Conservation (phyloP, 2,113 vertebrate species). For the Pachycephala philippinensis region DNA sequence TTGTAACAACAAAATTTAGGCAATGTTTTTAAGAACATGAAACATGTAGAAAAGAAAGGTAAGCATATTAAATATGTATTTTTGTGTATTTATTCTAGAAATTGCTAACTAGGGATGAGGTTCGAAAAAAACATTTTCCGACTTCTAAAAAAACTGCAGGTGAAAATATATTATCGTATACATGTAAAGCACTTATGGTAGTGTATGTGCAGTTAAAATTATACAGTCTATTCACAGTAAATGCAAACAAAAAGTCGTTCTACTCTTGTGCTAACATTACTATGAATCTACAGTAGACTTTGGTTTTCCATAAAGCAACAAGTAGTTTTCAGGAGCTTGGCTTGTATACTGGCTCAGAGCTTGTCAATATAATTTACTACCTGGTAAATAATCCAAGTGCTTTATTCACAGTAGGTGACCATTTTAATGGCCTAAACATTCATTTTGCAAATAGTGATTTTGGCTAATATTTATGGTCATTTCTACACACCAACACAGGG, state of each 20-base stretch:
- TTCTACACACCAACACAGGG: background rate
- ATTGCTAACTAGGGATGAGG: background rate
- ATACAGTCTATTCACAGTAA: background rate
- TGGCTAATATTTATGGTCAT: background rate
- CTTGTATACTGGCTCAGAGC: background rate
- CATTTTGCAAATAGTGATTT: background rate
- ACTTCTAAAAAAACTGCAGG: background rate
- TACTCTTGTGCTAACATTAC: background rate
- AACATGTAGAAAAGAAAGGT: background rate
- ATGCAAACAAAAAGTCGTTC: background rate
- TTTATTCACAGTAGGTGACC: background rate
- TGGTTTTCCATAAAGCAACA: background rate
- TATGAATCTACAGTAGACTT: background rate
- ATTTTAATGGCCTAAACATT: background rate
- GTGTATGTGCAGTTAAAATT: background rate
- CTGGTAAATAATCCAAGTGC: background rate
- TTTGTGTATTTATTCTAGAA: background rate
- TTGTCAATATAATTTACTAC: background rate
- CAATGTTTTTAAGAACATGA: background rate
- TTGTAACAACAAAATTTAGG: background rate
- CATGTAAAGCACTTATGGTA: background rate
- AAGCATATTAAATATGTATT: background rate
- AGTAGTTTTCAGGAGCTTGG: background rate
- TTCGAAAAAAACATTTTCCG: background rate
- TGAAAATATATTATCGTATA: background rate